phyloP scores from a whole-genome alignment of 2,888 invertebrate species.

The Coleophora deauratella region DNA sequence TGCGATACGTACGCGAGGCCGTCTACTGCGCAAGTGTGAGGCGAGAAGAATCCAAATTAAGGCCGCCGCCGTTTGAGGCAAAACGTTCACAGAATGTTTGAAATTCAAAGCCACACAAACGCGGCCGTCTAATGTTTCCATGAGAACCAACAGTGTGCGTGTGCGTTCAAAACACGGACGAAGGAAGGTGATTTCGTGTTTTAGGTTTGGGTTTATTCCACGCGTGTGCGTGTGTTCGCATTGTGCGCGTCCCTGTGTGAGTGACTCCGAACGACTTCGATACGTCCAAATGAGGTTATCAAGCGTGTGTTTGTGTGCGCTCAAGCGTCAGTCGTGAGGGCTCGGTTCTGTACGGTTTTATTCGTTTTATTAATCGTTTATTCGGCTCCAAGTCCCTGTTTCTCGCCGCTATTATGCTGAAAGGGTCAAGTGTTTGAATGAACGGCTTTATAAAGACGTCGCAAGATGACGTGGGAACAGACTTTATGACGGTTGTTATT shows the following conservation, averaged over 20 bases:
- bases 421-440: conserved; percentile 55
- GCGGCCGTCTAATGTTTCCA: conserved; percentile 1
- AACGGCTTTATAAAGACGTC: conserved; percentile 57
- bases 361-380: conserved; percentile 34
- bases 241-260: conserved; percentile 23
- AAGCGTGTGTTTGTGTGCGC: conserved; percentile 30
- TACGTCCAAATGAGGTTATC: conserved; percentile 57
- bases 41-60: conserved; percentile 35
- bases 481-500: conserved; percentile 35
- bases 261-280: conserved; percentile 34
- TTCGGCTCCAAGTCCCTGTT: conserved; percentile 30
- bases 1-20: conserved; percentile 13
- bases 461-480: conserved; percentile 56
- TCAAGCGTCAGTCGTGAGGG: conserved; percentile 26
- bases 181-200: conserved; percentile 18
- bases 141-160: conserved; percentile 3
- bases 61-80: conserved; percentile 44
- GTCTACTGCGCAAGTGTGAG: conserved; percentile 33
- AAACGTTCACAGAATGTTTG: conserved; percentile 20
- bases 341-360: conserved; percentile 51
- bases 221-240: conserved; percentile 14
- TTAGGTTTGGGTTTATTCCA: conserved; percentile 17
- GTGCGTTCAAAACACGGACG: conserved; percentile 19
- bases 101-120: conserved; percentile 32
- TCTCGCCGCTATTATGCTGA: conserved; percentile 41